Percentiles rank a stretch among this genome's conserved stretches.
These are phyloP conservation scores for Eptesicus fuscus DNA, from an alignment of 2,113 vertebrate species.

Conservation along the genomic window DNA sequence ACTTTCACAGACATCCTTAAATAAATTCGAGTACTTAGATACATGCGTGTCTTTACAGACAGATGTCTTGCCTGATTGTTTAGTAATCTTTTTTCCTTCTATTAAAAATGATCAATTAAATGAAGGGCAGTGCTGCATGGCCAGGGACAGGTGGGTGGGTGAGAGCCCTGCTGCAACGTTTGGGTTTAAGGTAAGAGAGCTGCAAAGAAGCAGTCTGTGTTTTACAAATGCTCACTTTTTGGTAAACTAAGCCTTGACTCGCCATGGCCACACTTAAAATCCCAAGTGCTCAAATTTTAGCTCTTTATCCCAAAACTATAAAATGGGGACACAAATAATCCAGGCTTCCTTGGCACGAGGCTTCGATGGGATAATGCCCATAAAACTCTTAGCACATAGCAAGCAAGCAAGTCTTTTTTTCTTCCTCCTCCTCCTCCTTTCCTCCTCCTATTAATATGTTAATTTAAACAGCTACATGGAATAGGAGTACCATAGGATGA, in stretches of 20 bases:
- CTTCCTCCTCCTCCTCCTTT: neutral
- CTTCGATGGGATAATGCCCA: neutral
- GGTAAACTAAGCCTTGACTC: neutral
- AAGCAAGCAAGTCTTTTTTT: neutral
- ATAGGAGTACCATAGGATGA: neutral
- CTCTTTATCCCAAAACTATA: neutral
- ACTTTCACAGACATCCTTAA: conserved; percentile 17
- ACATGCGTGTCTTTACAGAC: neutral
- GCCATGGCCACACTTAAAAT: neutral
- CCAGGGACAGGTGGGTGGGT: neutral
- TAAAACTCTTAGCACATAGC: neutral
- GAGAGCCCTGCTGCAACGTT: neutral
- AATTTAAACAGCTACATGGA: neutral
- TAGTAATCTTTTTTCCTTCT: neutral
- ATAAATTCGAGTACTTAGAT: neutral
- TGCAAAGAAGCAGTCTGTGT: neutral
- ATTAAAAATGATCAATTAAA: neutral
- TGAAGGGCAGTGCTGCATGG: neutral
- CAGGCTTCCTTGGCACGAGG: neutral
- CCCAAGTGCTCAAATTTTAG: neutral
- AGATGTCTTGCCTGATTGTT: neutral
- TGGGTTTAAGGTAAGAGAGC: neutral
- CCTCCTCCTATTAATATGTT: neutral
- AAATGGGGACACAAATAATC: neutral
- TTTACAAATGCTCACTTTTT: neutral